Base-by-base conservation (phyloP, 2,888 invertebrate species). In the Petrolisthes manimaculis region DNA sequence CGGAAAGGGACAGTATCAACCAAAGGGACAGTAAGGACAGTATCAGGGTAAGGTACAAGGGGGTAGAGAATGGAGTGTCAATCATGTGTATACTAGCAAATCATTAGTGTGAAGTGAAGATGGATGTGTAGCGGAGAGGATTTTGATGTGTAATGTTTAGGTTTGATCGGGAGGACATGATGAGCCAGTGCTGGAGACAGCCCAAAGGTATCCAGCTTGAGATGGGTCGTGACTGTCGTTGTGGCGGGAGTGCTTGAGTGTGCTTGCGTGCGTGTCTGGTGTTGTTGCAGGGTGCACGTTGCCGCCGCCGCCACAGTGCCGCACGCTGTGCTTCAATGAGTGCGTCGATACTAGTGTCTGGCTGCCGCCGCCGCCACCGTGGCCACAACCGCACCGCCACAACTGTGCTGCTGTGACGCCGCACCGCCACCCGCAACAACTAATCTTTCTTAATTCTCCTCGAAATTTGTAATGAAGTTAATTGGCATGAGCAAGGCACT, bases 291-390 rank as follows among this genome's bases (percentile, higher is more conserved):
- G 74, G 84, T 83, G 56, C 84, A 79, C 83, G 79, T 81, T 81
- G 69, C 55, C 55, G 81, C 80, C 71, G 86, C 71, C 71, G 84
- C 83, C 75, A 79, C 84, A 56, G 84, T 81, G 86, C 80, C 80
- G 81, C 81, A 86, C 86, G 55, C 71, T 81, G 74, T 81, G 74
- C 75, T 75, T 86, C 86, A 86, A 86, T 86, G 86, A 84, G 88
- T 80, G 88, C 84, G 88, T 88, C 88, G 88, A 88, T 88, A 88
- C 84, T 74, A 67, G 69, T 84, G 88, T 88, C 88, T 88, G 84
- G 88, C 79, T 53, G 54, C 61, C 51, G 81, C 69, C 61, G 51
- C 83, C 84, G 71, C 55, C 74, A 56, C 61, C 9, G 61, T 61
- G 12, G 71, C 21, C 21, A 21, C 21, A 67, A 53, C 78, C 51